Evolutionary conservation across 2,797 vertebrate species (phyloP), one percentile per base, ranked within the genome.

Genomic region (Muscicapa comitata): DNA sequence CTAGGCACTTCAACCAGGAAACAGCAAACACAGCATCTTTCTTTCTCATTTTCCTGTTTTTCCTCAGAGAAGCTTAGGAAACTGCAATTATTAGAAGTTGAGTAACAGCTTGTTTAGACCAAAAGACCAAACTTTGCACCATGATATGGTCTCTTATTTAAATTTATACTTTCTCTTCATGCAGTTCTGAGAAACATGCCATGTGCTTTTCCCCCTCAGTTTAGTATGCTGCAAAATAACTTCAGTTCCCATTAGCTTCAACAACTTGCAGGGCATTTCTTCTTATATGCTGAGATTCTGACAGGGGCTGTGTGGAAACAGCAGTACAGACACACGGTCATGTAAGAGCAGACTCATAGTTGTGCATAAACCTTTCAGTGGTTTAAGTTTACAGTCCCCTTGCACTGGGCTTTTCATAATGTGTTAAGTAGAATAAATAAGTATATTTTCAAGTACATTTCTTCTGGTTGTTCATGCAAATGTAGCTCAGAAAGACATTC

Each of bases 1-100:
- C 67, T 37, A 31, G 77, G 67, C 83, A 74, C 42, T 95, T 89
- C 2, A 17, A 88, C 37, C 33, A 55, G 45, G 73, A 93, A 95
- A 84, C 29, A 82, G 86, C 77, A 71, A 92, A n/a, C 3, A 1
- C 63, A 83, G 72, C 80, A 51, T 7, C 26, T 87, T 92, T 16
- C 24, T 81, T 90, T 88, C 53, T 81, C 1, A 0, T 86, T 86
- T 78, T 90, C 53, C 68, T 89, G 21, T 24, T 90, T 94, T 85
- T 15, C 43, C 25, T 79, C 63, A 43, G 29, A 93, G 77, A 70
- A 92, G 37, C 37, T 38, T 53, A 59, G 65, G 71, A 91, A 92
- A 87, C 12, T 11, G 47, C 33, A 72, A 4, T 40, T 65, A 53
- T 71, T 35, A 80, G 62, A 63, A 2, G 13, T 57, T 43, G 59